phyloP scores from a whole-genome alignment of 2,888 invertebrate species.

The Diabrotica balteata region DNA sequence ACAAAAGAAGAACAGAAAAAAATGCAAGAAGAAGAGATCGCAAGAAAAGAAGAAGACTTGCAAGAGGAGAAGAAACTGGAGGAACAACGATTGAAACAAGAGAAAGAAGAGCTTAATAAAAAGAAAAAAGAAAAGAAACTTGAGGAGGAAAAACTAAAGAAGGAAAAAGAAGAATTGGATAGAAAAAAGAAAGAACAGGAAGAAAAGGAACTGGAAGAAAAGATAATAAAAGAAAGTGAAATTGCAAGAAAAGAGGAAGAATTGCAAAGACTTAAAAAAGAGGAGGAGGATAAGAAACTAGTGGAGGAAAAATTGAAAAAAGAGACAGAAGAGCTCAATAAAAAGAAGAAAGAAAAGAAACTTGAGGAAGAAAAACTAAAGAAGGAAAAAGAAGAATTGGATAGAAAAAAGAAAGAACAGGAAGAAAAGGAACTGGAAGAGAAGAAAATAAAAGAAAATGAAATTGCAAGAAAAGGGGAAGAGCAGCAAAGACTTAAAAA shows the following conservation, averaged over 20 bases:
- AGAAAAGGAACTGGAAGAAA: constrained; percentile 15
- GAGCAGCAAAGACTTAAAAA: constrained; percentile 28
- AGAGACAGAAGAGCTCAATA: constrained; percentile 15
- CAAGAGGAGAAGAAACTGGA: constrained; percentile 11
- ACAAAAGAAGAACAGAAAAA: neutral
- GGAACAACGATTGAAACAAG: neutral
- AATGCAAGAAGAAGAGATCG: constrained; percentile 32
- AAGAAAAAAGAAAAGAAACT: constrained; percentile 15
- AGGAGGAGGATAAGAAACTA: neutral
- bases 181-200: constrained; percentile 24
- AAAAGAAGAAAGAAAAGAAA: constrained; percentile 26
- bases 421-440: constrained; percentile 25
- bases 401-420: constrained; percentile 21
- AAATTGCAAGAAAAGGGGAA: constrained; percentile 22
- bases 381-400: constrained; percentile 11
- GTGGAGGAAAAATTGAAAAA: neutral
- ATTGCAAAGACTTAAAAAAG: constrained; percentile 2
- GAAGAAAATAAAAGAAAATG: constrained; percentile 21
- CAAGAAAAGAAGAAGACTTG: constrained; percentile 37
- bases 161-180: constrained; percentile 11
- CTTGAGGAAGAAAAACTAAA: constrained; percentile 26
- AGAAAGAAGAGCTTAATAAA: constrained; percentile 32
- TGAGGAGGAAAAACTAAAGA: constrained; percentile 29
- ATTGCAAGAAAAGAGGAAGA: neutral
- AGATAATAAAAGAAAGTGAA: neutral